Evolutionary conservation across 2,888 invertebrate species (phyloP).

Genomic region (Caenorhabditis japonica): DNA sequence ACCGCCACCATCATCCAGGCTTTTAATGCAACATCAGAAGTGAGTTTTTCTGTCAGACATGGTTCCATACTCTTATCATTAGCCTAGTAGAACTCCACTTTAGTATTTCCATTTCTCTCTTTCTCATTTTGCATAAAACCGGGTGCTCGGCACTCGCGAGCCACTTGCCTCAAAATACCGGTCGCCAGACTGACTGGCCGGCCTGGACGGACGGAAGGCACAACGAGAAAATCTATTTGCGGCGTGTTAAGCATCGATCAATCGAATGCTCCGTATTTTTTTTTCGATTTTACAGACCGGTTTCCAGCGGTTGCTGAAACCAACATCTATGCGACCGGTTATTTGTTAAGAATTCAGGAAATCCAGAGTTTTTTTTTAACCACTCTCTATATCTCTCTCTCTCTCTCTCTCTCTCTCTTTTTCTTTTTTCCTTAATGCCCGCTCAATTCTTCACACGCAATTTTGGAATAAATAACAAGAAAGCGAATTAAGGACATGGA

Average conservation of each 20-base stretch:
- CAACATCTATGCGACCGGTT: too few relatives aligned
- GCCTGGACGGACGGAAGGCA: too few relatives aligned
- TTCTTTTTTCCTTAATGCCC: too few relatives aligned
- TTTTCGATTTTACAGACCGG: conserved; percentile 41
- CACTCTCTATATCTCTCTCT: too few relatives aligned
- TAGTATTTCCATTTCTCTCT: background rate
- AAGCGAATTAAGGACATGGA: conserved; percentile 3
- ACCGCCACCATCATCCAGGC: conserved; percentile 1
- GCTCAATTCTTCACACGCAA: too few relatives aligned
- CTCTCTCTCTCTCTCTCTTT: too few relatives aligned
- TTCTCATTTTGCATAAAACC: conserved; percentile 18
- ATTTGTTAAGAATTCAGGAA: too few relatives aligned
- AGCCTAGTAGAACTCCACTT: background rate
- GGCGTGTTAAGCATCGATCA: conserved; percentile 33
- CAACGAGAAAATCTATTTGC: conserved; percentile 25
- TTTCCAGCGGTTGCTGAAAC: conserved; percentile 10
- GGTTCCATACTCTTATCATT: background rate
- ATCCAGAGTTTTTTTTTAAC: too few relatives aligned
- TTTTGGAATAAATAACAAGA: conserved; percentile 1
- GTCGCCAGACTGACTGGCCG: too few relatives aligned
- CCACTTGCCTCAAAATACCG: too few relatives aligned
- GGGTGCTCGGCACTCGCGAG: too few relatives aligned
- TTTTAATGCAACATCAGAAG: conserved; percentile 14
- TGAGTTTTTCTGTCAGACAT: conserved; percentile 14
- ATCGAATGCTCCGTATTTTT: conserved; percentile 28